These are phyloP conservation scores for Achatina immaculata DNA, from an alignment of 1,140 invertebrate species.

Conservation along the genomic window DNA sequence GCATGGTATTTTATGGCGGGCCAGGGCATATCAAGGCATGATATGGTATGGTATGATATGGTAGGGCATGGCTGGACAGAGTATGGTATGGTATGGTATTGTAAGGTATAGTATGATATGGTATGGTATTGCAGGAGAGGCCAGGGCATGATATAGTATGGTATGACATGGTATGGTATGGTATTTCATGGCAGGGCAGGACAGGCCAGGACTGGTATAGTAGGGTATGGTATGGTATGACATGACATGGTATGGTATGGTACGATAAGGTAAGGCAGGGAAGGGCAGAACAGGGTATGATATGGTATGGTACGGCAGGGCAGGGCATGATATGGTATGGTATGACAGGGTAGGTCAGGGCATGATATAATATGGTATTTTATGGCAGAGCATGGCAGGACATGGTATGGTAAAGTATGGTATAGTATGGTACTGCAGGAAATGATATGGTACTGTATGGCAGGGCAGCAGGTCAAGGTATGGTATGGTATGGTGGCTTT, in stretches of 20 bases:
- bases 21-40: background rate
- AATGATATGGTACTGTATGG: background rate
- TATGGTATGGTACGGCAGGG: background rate
- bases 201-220: background rate
- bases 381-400: too few relatives aligned
- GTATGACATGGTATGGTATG: background rate
- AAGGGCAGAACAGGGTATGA: background rate
- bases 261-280: background rate
- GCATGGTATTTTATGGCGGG: background rate
- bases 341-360: background rate
- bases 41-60: constrained; percentile 8
- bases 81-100: background rate
- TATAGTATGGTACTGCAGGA: background rate
- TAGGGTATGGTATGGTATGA: background rate
- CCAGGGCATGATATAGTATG: background rate
- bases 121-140: background rate
- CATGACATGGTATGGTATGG: background rate
- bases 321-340: background rate
- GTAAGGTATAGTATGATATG: too few relatives aligned
- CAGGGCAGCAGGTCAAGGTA: too few relatives aligned
- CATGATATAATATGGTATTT: background rate
- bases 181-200: too few relatives aligned
- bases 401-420: constrained; percentile 8
- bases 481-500: too few relatives aligned
- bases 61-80: background rate